Conservation (phyloP, 2,113 vertebrate genomes). For the Cervus canadensis region DNA sequence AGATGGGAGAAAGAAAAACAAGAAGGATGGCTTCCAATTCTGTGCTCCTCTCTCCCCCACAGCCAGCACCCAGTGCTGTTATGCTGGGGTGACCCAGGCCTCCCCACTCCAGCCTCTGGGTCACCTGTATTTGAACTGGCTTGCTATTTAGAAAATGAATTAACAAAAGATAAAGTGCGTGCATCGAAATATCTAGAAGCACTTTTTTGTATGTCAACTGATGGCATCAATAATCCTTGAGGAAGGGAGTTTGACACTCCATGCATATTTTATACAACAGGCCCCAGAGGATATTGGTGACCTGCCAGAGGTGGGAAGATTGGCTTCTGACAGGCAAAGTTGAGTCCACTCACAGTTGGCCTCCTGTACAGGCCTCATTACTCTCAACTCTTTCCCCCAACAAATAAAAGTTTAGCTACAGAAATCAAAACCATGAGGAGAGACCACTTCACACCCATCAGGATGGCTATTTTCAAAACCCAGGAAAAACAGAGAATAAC, state of each 20-base stretch:
- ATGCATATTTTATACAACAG: not conserved
- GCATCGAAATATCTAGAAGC: conserved; percentile 24
- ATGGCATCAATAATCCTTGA: not conserved
- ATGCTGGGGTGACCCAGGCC: not conserved
- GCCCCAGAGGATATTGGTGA: not conserved
- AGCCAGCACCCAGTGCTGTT: not conserved
- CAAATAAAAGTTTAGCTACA: not conserved
- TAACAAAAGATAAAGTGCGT: not conserved
- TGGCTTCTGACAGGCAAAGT: not conserved
- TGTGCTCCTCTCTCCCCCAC: not conserved
- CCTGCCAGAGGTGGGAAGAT: not conserved
- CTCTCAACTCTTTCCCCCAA: not conserved
- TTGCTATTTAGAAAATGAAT: not conserved
- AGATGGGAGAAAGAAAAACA: not conserved
- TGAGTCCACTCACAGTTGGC: not conserved
- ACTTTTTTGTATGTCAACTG: not conserved
- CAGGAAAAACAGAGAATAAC: not conserved
- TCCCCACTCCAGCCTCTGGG: not conserved
- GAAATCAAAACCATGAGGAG: not conserved
- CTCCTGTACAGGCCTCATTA: not conserved
- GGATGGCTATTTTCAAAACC: not conserved
- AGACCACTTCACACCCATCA: not conserved
- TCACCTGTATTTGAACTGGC: not conserved
- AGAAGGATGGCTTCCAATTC: not conserved
- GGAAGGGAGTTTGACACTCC: not conserved